Evolutionary conservation across 2,797 vertebrate species (phyloP).

Genomic region (Eutrigla gurnardus): DNA sequence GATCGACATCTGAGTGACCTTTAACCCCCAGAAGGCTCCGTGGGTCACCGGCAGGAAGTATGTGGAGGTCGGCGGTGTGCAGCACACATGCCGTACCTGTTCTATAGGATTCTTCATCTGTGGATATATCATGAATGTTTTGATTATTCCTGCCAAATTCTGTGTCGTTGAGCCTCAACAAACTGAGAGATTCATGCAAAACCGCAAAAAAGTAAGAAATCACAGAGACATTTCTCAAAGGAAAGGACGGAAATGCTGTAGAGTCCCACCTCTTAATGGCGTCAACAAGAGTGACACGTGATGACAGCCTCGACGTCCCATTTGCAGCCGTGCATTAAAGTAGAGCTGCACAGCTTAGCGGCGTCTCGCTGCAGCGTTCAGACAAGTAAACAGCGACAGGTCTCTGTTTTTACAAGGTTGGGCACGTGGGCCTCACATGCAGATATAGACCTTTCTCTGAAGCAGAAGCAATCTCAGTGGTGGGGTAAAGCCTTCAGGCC

Average conservation of each 20-base stretch:
- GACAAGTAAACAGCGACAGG: constrained; percentile 19
- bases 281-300: constrained; percentile 32
- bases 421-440: neutral
- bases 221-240: neutral
- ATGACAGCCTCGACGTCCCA: constrained; percentile 45
- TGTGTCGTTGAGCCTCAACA: neutral
- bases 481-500: neutral
- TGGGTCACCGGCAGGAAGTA: constrained; percentile 56
- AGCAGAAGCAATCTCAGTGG: constrained; percentile 2
- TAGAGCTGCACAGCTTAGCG: neutral
- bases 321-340: constrained; percentile 25
- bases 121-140: too few relatives aligned
- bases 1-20: constrained; percentile 55
- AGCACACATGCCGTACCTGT: constrained; percentile 4
- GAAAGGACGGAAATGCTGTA: neutral
- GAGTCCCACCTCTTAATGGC: neutral
- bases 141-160: neutral
- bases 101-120: too few relatives aligned
- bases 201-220: neutral
- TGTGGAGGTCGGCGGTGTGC: constrained; percentile 10
- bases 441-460: constrained; percentile 9
- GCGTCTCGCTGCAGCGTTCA: constrained; percentile 38
- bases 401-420: constrained; percentile 24
- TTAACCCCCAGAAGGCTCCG: constrained; percentile 32
- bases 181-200: neutral